These are phyloP conservation scores for Oryzias woworae DNA, from an alignment of 2,113 vertebrate genomes.

Conservation along the genomic window DNA sequence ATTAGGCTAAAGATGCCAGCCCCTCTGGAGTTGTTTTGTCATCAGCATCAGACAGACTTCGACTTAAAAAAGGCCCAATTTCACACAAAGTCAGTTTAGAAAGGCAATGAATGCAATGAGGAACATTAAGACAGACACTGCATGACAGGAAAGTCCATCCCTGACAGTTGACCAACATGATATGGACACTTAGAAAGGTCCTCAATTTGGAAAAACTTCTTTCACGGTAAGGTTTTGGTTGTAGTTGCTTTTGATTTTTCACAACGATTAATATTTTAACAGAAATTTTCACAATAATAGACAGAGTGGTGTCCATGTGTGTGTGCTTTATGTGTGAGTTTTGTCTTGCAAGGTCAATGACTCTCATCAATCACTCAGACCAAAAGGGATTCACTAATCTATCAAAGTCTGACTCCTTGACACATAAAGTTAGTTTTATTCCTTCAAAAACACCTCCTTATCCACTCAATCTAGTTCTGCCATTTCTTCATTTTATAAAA, in stretches of 20 bases:
- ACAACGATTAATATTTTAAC: too few relatives aligned
- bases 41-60: constrained; percentile 8
- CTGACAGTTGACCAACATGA: too few relatives aligned
- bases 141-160: too few relatives aligned
- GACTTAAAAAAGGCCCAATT: background rate
- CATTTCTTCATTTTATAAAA: constrained; percentile 16
- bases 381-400: constrained; percentile 38
- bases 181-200: too few relatives aligned
- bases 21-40: background rate
- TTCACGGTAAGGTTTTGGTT: too few relatives aligned
- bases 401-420: constrained; percentile 30
- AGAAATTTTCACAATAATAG: too few relatives aligned
- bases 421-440: constrained; percentile 18
- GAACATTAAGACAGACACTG: too few relatives aligned
- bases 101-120: too few relatives aligned
- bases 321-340: background rate
- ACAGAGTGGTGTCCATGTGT: background rate
- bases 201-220: too few relatives aligned
- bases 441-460: constrained; percentile 10
- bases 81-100: too few relatives aligned
- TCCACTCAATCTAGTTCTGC: constrained; percentile 3
- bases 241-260: too few relatives aligned
- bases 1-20: constrained; percentile 1
- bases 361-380: constrained; percentile 33
- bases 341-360: constrained; percentile 43